phyloP scores from a whole-genome alignment of 1,140 invertebrate genomes.

The Conus betulinus region DNA sequence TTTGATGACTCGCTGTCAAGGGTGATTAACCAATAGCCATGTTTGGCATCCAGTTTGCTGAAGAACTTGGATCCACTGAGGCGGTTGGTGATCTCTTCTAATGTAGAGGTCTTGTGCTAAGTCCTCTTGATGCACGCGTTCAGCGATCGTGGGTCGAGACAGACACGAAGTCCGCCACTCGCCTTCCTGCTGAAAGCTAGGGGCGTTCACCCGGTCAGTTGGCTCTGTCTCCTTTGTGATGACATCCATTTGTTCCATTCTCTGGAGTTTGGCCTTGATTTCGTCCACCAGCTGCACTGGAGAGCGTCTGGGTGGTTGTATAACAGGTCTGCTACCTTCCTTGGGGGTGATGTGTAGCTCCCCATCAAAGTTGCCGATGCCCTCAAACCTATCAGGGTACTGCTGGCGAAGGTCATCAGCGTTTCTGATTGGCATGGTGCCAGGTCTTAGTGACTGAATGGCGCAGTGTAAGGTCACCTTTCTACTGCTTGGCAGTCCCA shows the following conservation, averaged over 20 bases:
- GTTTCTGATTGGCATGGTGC: not conserved
- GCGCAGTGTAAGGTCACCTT: not conserved
- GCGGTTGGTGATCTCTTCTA: constrained; percentile 40
- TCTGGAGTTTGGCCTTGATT: constrained; percentile 52
- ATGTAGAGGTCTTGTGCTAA: constrained; percentile 55
- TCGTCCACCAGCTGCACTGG: constrained; percentile 16
- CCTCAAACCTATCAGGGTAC: constrained; percentile 19
- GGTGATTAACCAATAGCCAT: constrained; percentile 51
- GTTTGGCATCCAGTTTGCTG: constrained; percentile 40
- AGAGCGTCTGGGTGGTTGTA: constrained; percentile 40
- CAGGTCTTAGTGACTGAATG: not conserved
- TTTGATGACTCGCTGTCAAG: constrained; percentile 52
- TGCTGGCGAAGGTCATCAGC: not conserved
- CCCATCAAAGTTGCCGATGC: constrained; percentile 32
- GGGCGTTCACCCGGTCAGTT: constrained; percentile 3
- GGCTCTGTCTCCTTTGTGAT: constrained; percentile 6
- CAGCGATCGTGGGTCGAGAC: constrained; percentile 25
- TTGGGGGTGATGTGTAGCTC: constrained; percentile 38
- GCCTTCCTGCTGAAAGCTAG: constrained; percentile 11
- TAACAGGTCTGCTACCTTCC: constrained; percentile 33
- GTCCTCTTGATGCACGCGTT: constrained; percentile 53
- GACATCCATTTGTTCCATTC: not conserved
- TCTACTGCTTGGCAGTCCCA: constrained; percentile 2
- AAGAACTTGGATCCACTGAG: constrained; percentile 30
- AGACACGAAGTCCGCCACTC: constrained; percentile 28